A percentile compares a stretch with the other conserved stretches of the same genome.
These are phyloP conservation scores for Meloe dianella DNA, from an alignment of 2,888 invertebrate genomes.

Conservation along the genomic window DNA sequence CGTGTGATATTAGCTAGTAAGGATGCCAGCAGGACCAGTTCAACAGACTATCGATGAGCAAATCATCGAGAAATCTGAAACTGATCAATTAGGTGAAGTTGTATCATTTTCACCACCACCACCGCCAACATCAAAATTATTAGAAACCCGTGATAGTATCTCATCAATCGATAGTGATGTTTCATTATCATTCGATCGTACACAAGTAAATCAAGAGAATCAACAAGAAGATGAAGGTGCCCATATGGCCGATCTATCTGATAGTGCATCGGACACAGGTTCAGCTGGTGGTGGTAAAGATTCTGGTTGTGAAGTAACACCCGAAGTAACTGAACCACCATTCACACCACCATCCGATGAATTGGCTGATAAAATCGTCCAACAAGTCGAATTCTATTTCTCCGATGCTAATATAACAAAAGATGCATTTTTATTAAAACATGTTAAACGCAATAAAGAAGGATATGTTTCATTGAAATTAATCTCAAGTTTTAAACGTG, in stretches of 20 bases:
- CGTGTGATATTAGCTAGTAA: conserved; percentile 54
- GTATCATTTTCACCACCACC: conserved; percentile 54
- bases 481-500: conserved; percentile 93
- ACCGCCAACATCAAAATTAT: conserved; percentile 64
- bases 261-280: conserved; percentile 69
- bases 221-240: conserved; percentile 66
- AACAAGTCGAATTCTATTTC: conserved; percentile 95
- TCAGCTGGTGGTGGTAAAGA: conserved; percentile 71
- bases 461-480: conserved; percentile 94
- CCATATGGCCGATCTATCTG: conserved; percentile 68
- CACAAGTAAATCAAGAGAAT: conserved; percentile 46
- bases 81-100: conserved; percentile 53
- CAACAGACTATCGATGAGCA: conserved; percentile 44
- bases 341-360: conserved; percentile 77
- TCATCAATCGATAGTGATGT: conserved; percentile 69
- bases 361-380: conserved; percentile 76
- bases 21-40: conserved; percentile 55
- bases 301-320: conserved; percentile 71
- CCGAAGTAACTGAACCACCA: conserved; percentile 65
- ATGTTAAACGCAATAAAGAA: conserved; percentile 93
- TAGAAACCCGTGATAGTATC: conserved; percentile 66
- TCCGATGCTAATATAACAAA: conserved; percentile 94
- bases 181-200: conserved; percentile 63
- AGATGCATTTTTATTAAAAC: conserved; percentile 93
- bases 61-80: conserved; percentile 52